phyloP scores from a whole-genome alignment of 2,113 vertebrate genomes.

The Solea senegalensis region DNA sequence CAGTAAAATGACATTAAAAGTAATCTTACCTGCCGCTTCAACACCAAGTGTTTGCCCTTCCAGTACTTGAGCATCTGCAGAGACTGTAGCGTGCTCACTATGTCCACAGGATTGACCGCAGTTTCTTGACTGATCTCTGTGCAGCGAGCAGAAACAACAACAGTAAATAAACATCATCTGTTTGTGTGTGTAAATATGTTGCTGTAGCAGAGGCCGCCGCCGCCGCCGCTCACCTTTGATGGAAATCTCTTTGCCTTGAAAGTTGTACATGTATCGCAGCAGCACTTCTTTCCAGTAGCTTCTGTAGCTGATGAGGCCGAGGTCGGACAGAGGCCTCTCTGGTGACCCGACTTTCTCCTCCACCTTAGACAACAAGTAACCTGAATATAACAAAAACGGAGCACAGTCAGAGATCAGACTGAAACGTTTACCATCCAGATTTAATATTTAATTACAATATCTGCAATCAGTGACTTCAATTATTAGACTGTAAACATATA shows the following conservation, averaged over 20 bases:
- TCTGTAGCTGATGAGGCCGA: slow-evolving; percentile 98
- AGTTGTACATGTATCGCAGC: slow-evolving; percentile 94
- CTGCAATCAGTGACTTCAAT: neutral
- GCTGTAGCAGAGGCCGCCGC: no score
- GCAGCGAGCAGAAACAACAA: slow-evolving; percentile 14
- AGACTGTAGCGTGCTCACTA: slow-evolving; percentile 97
- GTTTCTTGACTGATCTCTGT: slow-evolving; percentile 99
- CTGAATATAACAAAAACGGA: slow-evolving; percentile 65
- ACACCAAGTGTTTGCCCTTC: slow-evolving; percentile 97
- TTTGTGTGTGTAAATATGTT: neutral
- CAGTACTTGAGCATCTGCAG: slow-evolving; percentile 99
- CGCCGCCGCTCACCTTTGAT: slow-evolving; percentile 87
- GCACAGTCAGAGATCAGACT: neutral
- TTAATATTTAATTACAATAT: neutral
- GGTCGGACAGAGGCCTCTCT: slow-evolving; percentile 92
- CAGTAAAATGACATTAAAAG: neutral
- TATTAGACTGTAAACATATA: no score
- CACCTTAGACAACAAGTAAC: slow-evolving; percentile 97
- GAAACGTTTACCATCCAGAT: no score
- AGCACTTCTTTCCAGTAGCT: slow-evolving; percentile 99
- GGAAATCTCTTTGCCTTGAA: slow-evolving; percentile 99
- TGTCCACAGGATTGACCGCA: slow-evolving; percentile 97
- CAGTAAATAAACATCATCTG: neutral
- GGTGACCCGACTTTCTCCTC: slow-evolving; percentile 98
- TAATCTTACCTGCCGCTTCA: slow-evolving; percentile 93